phyloP scores from a whole-genome alignment of 2,888 invertebrate genomes.

The Matsumyia berberina region DNA sequence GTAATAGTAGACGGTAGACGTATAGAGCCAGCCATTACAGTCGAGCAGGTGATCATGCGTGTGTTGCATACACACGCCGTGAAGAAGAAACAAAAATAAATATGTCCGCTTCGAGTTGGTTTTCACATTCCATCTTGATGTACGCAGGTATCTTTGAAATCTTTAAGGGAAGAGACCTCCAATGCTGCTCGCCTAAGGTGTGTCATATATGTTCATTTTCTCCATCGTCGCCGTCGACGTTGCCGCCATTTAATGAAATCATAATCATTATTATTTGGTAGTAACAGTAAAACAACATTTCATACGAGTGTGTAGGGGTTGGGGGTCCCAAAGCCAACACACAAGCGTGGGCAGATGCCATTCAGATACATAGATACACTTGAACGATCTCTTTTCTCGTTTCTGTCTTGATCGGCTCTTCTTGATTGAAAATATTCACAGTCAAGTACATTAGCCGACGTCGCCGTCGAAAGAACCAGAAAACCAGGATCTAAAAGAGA shows the following conservation, averaged over 20 bases:
- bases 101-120: not conserved
- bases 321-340: conserved; percentile 49
- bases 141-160: conserved; percentile 2
- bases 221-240: conserved; percentile 31
- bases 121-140: conserved; percentile 22
- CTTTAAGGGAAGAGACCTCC: conserved; percentile 52
- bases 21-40: conserved; percentile 41
- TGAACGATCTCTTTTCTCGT: conserved; percentile 40
- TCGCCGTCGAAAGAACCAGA: conserved; percentile 9
- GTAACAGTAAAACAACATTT: conserved; percentile 70
- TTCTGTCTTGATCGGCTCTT: conserved; percentile 30
- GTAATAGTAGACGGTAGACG: not conserved
- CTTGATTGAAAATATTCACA: conserved; percentile 59
- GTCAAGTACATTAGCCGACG: conserved; percentile 42
- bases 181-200: conserved; percentile 65
- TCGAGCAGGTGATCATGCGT: conserved; percentile 60
- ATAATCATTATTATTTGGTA: conserved; percentile 70
- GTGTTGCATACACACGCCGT: not conserved
- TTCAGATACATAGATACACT: conserved; percentile 33
- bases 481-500: conserved; percentile 45
- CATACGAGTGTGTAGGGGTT: conserved; percentile 59
- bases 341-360: conserved; percentile 66
- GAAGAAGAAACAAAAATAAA: conserved; percentile 20
- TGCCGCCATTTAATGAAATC: conserved; percentile 57
- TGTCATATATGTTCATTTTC: conserved; percentile 54